phyloP scores from a whole-genome alignment of 2,888 invertebrate genomes.

The Drosophila eohydei region DNA sequence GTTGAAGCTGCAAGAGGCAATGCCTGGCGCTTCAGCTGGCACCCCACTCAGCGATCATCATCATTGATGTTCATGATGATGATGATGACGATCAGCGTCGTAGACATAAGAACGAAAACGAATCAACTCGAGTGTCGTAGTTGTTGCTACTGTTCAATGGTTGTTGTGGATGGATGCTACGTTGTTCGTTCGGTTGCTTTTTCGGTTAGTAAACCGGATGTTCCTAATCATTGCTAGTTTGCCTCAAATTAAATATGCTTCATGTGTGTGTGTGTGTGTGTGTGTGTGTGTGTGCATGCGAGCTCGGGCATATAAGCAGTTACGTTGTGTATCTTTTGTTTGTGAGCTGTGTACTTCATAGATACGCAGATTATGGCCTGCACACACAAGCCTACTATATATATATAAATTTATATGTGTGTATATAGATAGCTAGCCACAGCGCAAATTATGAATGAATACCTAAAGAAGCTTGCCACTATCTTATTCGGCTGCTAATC shows the following conservation, averaged over 20 bases:
- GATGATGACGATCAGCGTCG: conserved; percentile 37
- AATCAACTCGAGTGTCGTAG: conserved; percentile 75
- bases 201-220: conserved; percentile 85
- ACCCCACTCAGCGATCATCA: conserved; percentile 66
- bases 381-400: background rate
- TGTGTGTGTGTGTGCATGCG: conserved; percentile 7
- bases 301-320: conserved; percentile 27
- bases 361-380: conserved; percentile 44
- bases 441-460: conserved; percentile 74
- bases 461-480: conserved; percentile 19
- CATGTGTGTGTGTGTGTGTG: conserved; percentile 17
- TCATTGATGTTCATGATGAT: conserved; percentile 26
- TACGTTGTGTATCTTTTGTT: conserved; percentile 69
- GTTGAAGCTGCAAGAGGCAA: conserved; percentile 56
- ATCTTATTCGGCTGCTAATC: conserved; percentile 25
- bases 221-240: conserved; percentile 85
- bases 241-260: conserved; percentile 84
- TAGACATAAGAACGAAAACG: conserved; percentile 72
- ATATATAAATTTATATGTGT: background rate
- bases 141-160: conserved; percentile 74
- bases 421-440: conserved; percentile 29
- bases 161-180: conserved; percentile 46
- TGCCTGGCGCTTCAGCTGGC: conserved; percentile 73
- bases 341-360: conserved; percentile 66
- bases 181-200: conserved; percentile 62